These are phyloP conservation scores for Pachypsylla venusta DNA, from an alignment of 1,140 invertebrate genomes.

Conservation along the genomic window DNA sequence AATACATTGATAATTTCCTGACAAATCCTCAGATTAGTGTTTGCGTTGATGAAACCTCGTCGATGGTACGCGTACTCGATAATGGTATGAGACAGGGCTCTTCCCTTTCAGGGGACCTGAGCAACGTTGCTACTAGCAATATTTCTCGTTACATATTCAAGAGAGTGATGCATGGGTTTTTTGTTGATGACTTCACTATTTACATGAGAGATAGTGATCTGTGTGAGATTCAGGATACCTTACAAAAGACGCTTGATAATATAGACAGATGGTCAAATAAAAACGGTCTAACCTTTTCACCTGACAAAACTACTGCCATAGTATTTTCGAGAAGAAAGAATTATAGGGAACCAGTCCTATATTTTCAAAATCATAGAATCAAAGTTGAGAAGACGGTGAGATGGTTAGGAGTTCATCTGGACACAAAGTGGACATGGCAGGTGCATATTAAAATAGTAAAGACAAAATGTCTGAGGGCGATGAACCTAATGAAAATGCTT, in stretches of 20 bases:
- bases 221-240: no score
- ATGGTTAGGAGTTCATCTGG: no score
- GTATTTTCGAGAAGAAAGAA: no score
- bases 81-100: conserved; percentile 13
- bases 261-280: neutral
- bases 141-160: neutral
- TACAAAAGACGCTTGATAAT: no score
- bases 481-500: neutral
- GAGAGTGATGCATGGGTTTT: no score
- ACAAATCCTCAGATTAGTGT: neutral
- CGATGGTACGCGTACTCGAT: neutral
- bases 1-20: neutral
- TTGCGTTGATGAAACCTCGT: neutral
- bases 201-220: no score
- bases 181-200: no score
- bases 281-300: neutral
- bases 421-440: no score
- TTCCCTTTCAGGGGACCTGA: neutral
- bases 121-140: neutral
- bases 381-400: no score
- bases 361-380: no score
- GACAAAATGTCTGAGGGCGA: neutral
- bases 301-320: neutral
- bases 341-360: no score
- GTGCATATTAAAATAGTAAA: no score